phyloP scores from a whole-genome alignment of 53 echinoderm and acorn worm genomes.

The Apostichopus leukothele region DNA sequence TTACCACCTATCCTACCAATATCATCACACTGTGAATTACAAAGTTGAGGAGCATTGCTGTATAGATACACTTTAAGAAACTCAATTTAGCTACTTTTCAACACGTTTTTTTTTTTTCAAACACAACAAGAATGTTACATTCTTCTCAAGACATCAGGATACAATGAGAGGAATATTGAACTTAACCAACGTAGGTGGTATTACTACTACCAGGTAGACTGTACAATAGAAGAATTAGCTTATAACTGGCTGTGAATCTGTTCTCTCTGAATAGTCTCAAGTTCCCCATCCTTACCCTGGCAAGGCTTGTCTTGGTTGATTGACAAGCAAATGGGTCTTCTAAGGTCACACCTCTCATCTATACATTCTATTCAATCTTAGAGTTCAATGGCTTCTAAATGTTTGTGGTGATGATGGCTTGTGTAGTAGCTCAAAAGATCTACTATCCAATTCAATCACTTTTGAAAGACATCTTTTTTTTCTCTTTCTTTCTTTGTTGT shows the following conservation, averaged over 20 bases:
- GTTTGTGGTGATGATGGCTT: slow-evolving; percentile 1
- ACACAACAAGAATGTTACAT: too few relatives aligned
- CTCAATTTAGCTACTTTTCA: too few relatives aligned
- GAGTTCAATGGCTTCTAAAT: slow-evolving; percentile 44
- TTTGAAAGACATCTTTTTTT: not conserved
- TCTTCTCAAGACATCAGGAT: too few relatives aligned
- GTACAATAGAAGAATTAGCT: not conserved
- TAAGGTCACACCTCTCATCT: slow-evolving; percentile 18
- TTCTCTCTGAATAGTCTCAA: not conserved
- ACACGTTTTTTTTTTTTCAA: too few relatives aligned
- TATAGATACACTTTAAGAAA: too few relatives aligned
- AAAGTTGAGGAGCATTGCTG: too few relatives aligned
- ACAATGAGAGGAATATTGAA: too few relatives aligned
- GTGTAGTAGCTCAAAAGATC: slow-evolving; percentile 19
- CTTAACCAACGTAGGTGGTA: not conserved
- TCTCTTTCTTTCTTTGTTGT: too few relatives aligned
- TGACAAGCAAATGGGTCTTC: slow-evolving; percentile 9
- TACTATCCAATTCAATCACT: not conserved
- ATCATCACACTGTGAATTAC: too few relatives aligned
- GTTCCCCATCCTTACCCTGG: not conserved
- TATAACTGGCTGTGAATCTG: not conserved
- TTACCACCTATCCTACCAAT: too few relatives aligned
- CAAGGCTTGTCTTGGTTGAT: not conserved
- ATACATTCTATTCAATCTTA: not conserved
- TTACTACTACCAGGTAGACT: not conserved